Conservation (phyloP, 2,888 invertebrate genomes). For the Calameuta filiformis region DNA sequence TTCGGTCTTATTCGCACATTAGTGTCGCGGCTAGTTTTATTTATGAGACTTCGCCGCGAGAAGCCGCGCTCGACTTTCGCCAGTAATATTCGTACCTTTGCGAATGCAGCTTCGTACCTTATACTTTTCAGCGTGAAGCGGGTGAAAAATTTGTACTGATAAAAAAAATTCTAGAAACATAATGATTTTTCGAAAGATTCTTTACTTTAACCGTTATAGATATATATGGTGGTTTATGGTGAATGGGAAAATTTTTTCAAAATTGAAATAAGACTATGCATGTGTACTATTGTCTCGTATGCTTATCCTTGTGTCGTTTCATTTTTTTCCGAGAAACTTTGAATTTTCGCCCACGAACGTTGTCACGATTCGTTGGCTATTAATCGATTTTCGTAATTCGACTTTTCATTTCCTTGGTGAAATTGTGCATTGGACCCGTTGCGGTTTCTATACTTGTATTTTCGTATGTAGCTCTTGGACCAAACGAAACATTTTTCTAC, state of each 20-base stretch:
- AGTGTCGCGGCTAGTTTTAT: neutral
- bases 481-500: neutral
- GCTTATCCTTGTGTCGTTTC: neutral
- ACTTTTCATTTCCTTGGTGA: neutral
- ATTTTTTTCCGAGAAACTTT: neutral
- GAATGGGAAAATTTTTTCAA: neutral
- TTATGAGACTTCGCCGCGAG: neutral
- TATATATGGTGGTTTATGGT: no score
- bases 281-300: neutral
- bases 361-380: neutral
- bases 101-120: neutral
- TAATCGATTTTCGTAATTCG: neutral
- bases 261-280: neutral
- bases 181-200: no score
- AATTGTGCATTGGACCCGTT: neutral
- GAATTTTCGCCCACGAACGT: neutral
- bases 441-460: neutral
- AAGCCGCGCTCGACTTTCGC: neutral
- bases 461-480: neutral
- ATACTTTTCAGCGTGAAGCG: neutral
- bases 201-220: rapidly evolving
- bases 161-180: no score
- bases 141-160: neutral
- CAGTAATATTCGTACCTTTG: neutral
- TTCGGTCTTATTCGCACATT: neutral